A percentile compares a stretch with the other conserved stretches of the same genome.
These are phyloP conservation scores for Petrocephalus sullivani DNA, from an alignment of 2,797 vertebrate genomes.

Conservation along the genomic window DNA sequence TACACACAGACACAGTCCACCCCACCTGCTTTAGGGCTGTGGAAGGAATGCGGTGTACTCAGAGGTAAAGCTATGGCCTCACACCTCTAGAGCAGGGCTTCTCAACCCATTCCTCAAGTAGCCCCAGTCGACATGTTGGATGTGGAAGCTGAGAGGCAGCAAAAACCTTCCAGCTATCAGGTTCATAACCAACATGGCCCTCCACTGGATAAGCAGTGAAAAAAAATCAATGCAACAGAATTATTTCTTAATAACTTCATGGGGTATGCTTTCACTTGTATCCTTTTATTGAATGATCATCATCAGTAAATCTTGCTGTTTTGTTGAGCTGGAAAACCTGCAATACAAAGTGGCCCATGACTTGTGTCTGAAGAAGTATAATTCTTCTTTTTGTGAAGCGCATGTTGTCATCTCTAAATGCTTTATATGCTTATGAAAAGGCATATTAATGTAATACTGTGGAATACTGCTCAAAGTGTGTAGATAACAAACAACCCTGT, in stretches of 20 bases:
- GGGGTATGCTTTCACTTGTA: background rate
- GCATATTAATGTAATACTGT: background rate
- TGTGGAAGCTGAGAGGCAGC: background rate
- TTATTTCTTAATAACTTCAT: background rate
- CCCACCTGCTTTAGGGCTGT: background rate
- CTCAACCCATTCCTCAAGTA: background rate
- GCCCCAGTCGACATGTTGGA: no score
- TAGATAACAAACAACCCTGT: background rate
- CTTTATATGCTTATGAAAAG: background rate
- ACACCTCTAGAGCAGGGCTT: background rate
- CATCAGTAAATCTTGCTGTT: background rate
- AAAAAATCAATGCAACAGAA: background rate
- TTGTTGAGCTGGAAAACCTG: background rate
- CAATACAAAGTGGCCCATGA: background rate
- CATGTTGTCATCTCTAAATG: background rate
- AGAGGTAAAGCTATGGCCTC: background rate
- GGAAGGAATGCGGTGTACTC: background rate
- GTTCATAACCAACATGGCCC: background rate
- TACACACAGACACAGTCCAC: no score
- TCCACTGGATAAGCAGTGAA: background rate
- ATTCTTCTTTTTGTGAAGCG: background rate
- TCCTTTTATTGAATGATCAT: background rate
- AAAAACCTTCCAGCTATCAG: background rate
- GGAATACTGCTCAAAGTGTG: background rate
- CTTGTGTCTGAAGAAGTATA: background rate